Base-by-base conservation (phyloP, 1,140 invertebrate species). In the Matsumurasca onukii region DNA sequence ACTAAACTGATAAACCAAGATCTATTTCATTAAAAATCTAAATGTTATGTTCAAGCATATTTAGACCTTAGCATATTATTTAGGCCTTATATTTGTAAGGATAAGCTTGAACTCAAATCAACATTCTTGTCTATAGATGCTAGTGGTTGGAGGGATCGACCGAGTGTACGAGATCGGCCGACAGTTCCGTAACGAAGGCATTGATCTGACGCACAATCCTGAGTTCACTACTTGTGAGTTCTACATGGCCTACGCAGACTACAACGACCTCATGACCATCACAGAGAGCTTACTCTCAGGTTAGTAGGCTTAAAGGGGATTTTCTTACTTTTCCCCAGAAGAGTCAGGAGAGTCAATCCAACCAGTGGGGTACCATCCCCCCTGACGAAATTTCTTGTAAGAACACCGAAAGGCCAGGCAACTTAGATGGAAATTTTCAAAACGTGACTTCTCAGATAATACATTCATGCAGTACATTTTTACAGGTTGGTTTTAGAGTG, bases 221-320 rank as follows among this genome's bases (percentile, higher is more conserved):
- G 98, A 99, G 81, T 99, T 99, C 76, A 99, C 98, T 2, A 98
- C 95, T 15, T 98, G 96, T 80, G 98, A 99, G 84, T 99, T 99
- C 81, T 99, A 99, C 81, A 99, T 99, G 96, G 98, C 98, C 0
- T 99, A 99, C 83, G 98, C 98, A 24, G 98, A 99, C 82, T 99
- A 99, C 76, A 88, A 98, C 79, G 98, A 99, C 82, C 75, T 99
- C 1, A 98, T 99, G 81, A 79, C 84, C 31, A 88, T 99, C 3
- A 98, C 97, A 1, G 98, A 99, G 81, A 85, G 88, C 59, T 83
- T 99, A 81, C 45, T 99, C 5, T 95, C 97, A 51, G 92, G 93
- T 78, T 91, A 91, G 87, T 91, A 0, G n/a, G n/a, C n/a, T n/a
- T 31, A 30, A 15, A 67, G 29, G 13, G 22, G 15, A 13, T 70